Percentiles rank a stretch among this genome's conserved stretches.
phyloP scores from a whole-genome alignment of 2,113 vertebrate species.

The Platanista minor region DNA sequence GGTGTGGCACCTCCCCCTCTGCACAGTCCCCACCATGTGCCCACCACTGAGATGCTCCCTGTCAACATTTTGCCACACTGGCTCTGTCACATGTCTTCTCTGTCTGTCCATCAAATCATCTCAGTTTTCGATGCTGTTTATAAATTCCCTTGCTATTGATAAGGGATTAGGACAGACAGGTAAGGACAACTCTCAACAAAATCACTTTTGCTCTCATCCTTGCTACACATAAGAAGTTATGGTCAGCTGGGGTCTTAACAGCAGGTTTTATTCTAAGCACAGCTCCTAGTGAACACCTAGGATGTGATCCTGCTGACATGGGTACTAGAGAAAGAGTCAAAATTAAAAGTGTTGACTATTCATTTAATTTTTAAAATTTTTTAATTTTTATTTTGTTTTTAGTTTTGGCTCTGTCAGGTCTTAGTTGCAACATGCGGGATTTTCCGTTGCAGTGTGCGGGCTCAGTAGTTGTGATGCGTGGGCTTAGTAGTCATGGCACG shows the following conservation, averaged over 20 bases:
- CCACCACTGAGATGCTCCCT: not conserved
- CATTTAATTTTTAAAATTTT: not conserved
- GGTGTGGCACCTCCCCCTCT: not conserved
- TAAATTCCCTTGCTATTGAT: not conserved
- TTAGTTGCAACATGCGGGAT: no score
- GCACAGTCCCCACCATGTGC: not conserved
- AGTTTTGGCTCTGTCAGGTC: no score
- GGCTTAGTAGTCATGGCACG: no score
- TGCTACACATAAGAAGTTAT: not conserved
- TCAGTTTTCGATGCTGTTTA: not conserved
- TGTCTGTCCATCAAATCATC: not conserved
- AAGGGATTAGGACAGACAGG: not conserved
- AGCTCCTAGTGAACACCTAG: not conserved
- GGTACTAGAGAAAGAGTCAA: not conserved
- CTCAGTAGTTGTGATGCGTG: no score
- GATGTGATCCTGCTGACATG: fast-evolving
- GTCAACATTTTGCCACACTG: not conserved
- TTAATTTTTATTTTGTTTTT: no score
- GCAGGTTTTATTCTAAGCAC: not conserved
- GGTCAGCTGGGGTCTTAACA: not conserved
- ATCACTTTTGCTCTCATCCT: not conserved
- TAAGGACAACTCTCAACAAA: not conserved
- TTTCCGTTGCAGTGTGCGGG: no score
- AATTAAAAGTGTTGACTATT: not conserved
- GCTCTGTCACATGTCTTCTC: not conserved